Conservation (phyloP, 64 coral and sea anemone genomes). For the Platygyra sinensis region DNA sequence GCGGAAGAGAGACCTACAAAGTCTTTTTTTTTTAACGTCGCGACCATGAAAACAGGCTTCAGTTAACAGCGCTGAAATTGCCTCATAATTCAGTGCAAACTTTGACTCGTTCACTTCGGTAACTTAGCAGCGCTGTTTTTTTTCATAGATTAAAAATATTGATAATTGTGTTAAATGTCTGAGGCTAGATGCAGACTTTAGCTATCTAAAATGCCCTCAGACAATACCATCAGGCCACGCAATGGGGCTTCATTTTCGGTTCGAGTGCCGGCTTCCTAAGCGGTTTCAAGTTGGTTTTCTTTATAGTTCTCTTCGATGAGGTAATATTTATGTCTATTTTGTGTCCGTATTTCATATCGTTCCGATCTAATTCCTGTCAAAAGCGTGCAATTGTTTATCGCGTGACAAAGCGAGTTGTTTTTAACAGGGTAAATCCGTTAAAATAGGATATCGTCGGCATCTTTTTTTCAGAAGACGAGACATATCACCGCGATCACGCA, state of each 20-base stretch:
- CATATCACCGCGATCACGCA: too few species aligned
- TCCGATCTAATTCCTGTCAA: background rate
- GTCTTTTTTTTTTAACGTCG: too few species aligned
- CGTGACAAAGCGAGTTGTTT: background rate
- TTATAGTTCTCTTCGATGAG: background rate
- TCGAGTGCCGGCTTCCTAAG: background rate
- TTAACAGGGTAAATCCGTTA: background rate
- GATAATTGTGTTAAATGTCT: background rate
- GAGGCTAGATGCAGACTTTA: background rate
- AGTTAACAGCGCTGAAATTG: too few species aligned
- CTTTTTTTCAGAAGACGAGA: background rate
- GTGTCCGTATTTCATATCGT: background rate
- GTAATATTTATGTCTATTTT: background rate
- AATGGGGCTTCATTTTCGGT: background rate
- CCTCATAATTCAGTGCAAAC: too few species aligned
- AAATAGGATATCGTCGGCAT: constrained; percentile 17
- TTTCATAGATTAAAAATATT: background rate
- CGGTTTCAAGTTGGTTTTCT: background rate
- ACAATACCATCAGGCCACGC: background rate
- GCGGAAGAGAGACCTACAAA: too few species aligned
- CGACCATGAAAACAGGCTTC: too few species aligned
- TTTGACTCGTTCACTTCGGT: too few species aligned
- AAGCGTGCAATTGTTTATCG: background rate
- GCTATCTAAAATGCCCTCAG: background rate
- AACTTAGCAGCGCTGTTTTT: background rate